Base-by-base conservation (phyloP, 1,140 invertebrate species). In the Meloidogyne chitwoodi region DNA sequence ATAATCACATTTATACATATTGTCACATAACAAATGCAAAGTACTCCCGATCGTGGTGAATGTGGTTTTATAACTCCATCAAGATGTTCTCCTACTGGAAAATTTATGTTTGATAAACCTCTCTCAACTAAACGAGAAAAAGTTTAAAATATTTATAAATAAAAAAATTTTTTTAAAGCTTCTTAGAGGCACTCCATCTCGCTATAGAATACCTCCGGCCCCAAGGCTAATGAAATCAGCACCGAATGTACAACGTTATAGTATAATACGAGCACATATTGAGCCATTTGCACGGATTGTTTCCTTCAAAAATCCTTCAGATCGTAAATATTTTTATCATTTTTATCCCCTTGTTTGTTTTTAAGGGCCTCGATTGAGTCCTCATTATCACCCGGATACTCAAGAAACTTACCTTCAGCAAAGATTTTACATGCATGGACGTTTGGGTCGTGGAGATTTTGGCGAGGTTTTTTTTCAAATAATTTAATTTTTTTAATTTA, bases 391-490 rank as follows among this genome's bases (percentile, higher is more conserved):
- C 24, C 77, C 77, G 24, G 67, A 70, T 22, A 27, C 38, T 24
- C 61, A 71, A 31, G 66, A 61, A 16, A 67, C 78, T 31, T 80
- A 80, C 44, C 63, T 80, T 11, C 31, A 71, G 22, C 75, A 82
- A 66, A 62, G 41, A 34, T 80, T 82, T 68, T 24, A 26, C 5
- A 70, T 77, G 48, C 29, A 67, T 19, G 66, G 66, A 16, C 56
- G 41, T 22, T 27, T 82, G 12, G 79, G 79, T 48, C 72, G 67
- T 48, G 79, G 79, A 11, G 69, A 77, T 62, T 81, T 79, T 65
- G 79, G 79, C 41, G 61, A 64, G 67, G 79, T 78, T 61, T 41
- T 19, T 71, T 68, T 74, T 38, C n/a, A 29, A n/a, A n/a, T 16
- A 14, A 31, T 29, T 61, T 65, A 27, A 38, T 22, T 48, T 8